phyloP scores from a whole-genome alignment of 2,113 vertebrate genomes.

The Anser brachyrhynchus region DNA sequence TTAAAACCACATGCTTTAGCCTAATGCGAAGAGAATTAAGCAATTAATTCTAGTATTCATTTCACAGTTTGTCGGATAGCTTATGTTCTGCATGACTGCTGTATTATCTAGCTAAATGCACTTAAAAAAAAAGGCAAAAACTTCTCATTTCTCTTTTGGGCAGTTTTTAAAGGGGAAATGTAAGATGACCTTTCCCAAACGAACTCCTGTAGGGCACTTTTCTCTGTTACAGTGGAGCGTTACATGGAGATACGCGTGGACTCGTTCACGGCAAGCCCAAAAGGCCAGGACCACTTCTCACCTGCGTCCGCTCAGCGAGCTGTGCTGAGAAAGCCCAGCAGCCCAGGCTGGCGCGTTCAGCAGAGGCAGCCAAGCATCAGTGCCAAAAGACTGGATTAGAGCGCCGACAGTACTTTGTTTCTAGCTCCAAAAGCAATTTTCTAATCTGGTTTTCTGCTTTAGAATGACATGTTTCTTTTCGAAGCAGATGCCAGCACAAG shows the following conservation, averaged over 20 bases:
- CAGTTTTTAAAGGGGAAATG: background rate
- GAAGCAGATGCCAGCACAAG: background rate
- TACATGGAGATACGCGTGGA: accelerated
- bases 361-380: background rate
- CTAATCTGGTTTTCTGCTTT: constrained; percentile 11
- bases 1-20: constrained; percentile 19
- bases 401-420: background rate
- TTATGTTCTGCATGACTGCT: background rate
- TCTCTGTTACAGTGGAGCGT: accelerated
- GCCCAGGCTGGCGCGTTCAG: background rate
- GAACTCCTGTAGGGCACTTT: background rate
- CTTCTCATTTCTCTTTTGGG: background rate
- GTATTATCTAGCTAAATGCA: background rate
- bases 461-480: background rate
- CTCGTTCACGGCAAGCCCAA: background rate
- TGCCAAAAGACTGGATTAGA: constrained; percentile 3
- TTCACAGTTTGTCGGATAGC: constrained; percentile 13
- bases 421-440: background rate
- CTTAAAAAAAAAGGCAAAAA: background rate
- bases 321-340: background rate
- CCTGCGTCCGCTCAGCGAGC: accelerated
- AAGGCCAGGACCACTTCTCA: accelerated
- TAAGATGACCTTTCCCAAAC: background rate
- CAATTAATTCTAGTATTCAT: constrained; percentile 44
- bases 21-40: constrained; percentile 56